These are phyloP conservation scores for Pachliopta kotzebuea DNA, from an alignment of 2,888 invertebrate genomes.

Conservation along the genomic window DNA sequence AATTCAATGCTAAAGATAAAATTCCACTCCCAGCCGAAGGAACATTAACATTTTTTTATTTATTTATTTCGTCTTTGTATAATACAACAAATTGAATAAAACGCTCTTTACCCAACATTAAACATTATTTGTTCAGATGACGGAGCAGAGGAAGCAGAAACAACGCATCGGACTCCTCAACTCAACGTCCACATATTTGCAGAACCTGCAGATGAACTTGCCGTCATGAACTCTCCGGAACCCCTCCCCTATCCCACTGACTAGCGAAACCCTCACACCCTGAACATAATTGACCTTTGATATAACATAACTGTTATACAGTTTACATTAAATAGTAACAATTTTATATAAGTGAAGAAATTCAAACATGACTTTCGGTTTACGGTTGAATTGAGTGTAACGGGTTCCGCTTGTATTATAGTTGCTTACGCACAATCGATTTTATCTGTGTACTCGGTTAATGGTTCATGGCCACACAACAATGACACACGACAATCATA, in stretches of 20 bases:
- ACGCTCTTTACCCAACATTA: too few species aligned
- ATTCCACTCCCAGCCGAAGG: too few species aligned
- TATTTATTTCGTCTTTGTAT: too few species aligned
- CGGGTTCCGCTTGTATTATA: not conserved
- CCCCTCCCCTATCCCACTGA: constrained; percentile 15
- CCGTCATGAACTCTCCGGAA: constrained; percentile 56
- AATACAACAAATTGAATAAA: too few species aligned
- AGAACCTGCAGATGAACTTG: constrained; percentile 76
- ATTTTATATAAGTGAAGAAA: too few species aligned
- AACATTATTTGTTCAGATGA: constrained; percentile 83
- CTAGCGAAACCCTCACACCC: not conserved
- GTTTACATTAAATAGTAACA: too few species aligned
- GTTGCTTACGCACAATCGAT: constrained; percentile 23
- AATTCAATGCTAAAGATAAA: too few species aligned
- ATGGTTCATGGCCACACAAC: constrained; percentile 13
- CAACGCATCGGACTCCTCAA: constrained; percentile 93
- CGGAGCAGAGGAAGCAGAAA: constrained; percentile 96
- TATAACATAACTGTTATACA: too few species aligned
- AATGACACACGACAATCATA: constrained; percentile 29
- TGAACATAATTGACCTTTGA: not conserved
- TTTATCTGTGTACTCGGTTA: constrained; percentile 13
- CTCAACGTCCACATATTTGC: constrained; percentile 86
- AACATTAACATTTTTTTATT: too few species aligned
- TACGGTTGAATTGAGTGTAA: not conserved
- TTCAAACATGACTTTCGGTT: too few species aligned